Conservation (phyloP, 2,797 vertebrate species). For the Bucorvus abyssinicus region DNA sequence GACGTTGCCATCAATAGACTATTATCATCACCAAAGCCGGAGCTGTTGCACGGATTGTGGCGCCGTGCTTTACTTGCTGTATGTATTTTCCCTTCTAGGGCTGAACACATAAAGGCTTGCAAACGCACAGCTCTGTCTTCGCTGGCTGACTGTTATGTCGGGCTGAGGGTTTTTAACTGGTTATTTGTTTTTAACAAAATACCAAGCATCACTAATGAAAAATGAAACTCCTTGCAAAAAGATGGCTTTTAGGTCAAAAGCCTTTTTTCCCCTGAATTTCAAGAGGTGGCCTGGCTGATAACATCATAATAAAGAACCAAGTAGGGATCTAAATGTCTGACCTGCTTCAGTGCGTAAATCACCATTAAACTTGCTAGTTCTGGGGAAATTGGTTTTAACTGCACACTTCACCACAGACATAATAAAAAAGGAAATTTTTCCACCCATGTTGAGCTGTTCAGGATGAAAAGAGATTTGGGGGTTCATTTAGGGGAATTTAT, state of each 20-base stretch:
- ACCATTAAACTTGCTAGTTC: constrained; percentile 6
- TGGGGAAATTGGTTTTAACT: constrained; percentile 34
- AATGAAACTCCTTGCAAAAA: background rate
- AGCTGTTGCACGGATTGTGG: rapidly evolving
- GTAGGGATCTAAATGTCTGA: background rate
- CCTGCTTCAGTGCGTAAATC: background rate
- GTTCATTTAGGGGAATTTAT: background rate
- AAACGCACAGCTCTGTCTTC: background rate
- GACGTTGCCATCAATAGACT: background rate
- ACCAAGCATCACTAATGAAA: background rate
- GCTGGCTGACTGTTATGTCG: background rate
- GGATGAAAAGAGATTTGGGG: background rate
- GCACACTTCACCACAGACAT: background rate
- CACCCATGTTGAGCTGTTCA: background rate
- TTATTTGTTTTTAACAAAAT: background rate
- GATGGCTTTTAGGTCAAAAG: background rate
- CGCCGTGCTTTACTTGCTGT: background rate
- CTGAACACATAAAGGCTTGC: background rate
- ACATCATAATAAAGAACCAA: background rate
- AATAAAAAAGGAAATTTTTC: constrained; percentile 11
- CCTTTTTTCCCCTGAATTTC: background rate
- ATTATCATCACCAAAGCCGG: background rate
- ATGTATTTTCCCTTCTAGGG: background rate
- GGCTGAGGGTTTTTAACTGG: background rate
- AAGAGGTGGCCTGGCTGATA: background rate